Conservation (phyloP, 92 coral and sea anemone species). For the Palythoa grandis region DNA sequence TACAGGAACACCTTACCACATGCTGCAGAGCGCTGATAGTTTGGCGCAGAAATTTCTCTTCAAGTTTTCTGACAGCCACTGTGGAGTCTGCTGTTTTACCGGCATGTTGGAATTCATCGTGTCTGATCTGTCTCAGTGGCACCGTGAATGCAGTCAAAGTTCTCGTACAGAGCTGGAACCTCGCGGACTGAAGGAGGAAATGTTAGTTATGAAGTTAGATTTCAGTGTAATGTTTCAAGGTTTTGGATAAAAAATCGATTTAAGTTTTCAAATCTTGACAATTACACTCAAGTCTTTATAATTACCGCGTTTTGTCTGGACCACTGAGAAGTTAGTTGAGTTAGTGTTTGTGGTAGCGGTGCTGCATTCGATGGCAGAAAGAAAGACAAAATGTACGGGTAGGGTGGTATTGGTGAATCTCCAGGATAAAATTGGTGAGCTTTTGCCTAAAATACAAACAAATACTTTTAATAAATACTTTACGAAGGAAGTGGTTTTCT, state of each 20-base stretch:
- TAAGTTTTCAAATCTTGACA: too few relatives aligned
- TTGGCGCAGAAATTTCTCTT: conserved; percentile 13
- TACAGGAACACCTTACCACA: neutral
- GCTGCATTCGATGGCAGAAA: neutral
- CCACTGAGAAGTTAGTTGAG: conserved; percentile 14
- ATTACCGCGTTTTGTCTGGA: conserved; percentile 9
- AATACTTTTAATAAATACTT: too few relatives aligned
- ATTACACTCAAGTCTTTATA: neutral
- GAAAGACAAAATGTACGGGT: conserved; percentile 3
- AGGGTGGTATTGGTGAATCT: conserved; percentile 15
- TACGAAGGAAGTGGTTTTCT: too few relatives aligned
- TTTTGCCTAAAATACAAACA: conserved; percentile 19
- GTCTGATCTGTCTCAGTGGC: neutral
- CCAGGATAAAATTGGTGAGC: conserved; percentile 24
- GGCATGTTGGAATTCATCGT: neutral
- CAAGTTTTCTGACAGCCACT: conserved; percentile 23
- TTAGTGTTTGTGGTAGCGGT: neutral
- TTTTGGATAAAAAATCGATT: too few relatives aligned
- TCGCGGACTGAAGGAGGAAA: neutral
- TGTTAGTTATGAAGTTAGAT: too few relatives aligned
- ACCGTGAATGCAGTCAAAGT: neutral
- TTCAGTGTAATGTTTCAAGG: too few relatives aligned
- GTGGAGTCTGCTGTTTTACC: conserved; percentile 35
- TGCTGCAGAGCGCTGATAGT: conserved; percentile 17
- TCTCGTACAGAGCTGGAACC: conserved; percentile 2